phyloP scores from a whole-genome alignment of 2,113 vertebrate species.

The Vireo altiloquus region DNA sequence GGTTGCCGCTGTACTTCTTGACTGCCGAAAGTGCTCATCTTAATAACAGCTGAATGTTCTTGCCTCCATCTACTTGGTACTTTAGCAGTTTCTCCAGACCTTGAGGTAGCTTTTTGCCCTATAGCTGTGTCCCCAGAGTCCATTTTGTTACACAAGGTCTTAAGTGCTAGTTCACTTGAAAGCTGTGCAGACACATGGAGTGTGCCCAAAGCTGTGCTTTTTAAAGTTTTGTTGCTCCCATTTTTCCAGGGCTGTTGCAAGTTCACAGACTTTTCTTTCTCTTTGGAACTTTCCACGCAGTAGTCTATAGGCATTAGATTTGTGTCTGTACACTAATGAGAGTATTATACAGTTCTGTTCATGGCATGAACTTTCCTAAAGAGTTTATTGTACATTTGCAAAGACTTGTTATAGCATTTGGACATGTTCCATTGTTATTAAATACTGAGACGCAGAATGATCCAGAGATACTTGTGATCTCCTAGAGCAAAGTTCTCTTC shows the following conservation, averaged over 20 bases:
- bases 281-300: slow-evolving; percentile 66
- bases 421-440: slow-evolving; percentile 58
- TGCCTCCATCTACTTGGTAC: slow-evolving; percentile 91
- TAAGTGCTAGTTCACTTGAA: slow-evolving; percentile 76
- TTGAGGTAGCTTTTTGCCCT: slow-evolving; percentile 88
- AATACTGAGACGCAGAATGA: slow-evolving; percentile 45
- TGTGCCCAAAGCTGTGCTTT: slow-evolving; percentile 74
- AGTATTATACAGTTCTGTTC: slow-evolving; percentile 72
- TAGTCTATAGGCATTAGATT: slow-evolving; percentile 72
- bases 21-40: slow-evolving; percentile 87
- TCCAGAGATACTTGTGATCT: slow-evolving; percentile 50
- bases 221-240: slow-evolving; percentile 75
- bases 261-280: slow-evolving; percentile 62
- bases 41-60: slow-evolving; percentile 82
- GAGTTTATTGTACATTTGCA: slow-evolving; percentile 62
- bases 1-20: slow-evolving; percentile 80
- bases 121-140: slow-evolving; percentile 86
- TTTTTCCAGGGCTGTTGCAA: slow-evolving; percentile 69
- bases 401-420: slow-evolving; percentile 62
- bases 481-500: slow-evolving; percentile 61
- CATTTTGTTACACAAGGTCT: slow-evolving; percentile 84
- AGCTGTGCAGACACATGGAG: slow-evolving; percentile 80
- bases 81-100: slow-evolving; percentile 86
- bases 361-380: slow-evolving; percentile 62
- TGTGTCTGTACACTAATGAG: slow-evolving; percentile 49